Evolutionary conservation across 2,888 invertebrate genomes (phyloP).

Genomic region (Oegoconia quadripuncta): DNA sequence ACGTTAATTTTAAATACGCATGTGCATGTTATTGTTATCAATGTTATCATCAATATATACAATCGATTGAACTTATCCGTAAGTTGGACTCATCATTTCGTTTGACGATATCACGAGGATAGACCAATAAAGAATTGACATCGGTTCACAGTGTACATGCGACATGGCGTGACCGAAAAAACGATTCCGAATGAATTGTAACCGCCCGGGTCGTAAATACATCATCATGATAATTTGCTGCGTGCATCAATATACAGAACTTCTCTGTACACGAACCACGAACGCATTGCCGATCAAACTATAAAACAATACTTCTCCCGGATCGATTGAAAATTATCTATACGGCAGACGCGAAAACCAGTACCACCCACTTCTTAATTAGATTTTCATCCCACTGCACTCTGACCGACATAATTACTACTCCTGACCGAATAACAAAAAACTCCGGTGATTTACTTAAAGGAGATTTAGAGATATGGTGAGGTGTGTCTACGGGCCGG

Average conservation of each 20-base stretch:
- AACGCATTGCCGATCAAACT: conserved; percentile 24
- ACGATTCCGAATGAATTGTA: conserved; percentile 67
- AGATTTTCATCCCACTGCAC: conserved; percentile 75
- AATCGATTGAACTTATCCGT: conserved; percentile 35
- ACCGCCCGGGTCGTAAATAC: conserved; percentile 63
- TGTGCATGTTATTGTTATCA: conserved; percentile 37
- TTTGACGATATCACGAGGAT: conserved; percentile 52
- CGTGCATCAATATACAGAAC: conserved; percentile 47
- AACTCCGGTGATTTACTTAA: conserved; percentile 72
- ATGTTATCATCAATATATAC: conserved; percentile 51
- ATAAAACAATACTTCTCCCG: conserved; percentile 2
- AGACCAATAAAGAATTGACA: conserved; percentile 69
- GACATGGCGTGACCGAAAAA: conserved; percentile 77
- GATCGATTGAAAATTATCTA: conserved; percentile 43
- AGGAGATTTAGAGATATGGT: conserved; percentile 65
- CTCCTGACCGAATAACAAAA: conserved; percentile 71
- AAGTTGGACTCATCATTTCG: conserved; percentile 48
- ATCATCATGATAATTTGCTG: conserved; percentile 64
- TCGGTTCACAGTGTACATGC: conserved; percentile 63
- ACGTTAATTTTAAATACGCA: background rate
- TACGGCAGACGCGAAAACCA: conserved; percentile 57
- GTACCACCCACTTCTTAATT: conserved; percentile 72
- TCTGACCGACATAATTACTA: conserved; percentile 78
- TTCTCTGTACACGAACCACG: conserved; percentile 38
- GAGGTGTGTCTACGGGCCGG: conserved; percentile 71